Evolutionary conservation across 2,888 invertebrate genomes (phyloP), one percentile per base, ranked within the genome.

Genomic region (Labia minor): DNA sequence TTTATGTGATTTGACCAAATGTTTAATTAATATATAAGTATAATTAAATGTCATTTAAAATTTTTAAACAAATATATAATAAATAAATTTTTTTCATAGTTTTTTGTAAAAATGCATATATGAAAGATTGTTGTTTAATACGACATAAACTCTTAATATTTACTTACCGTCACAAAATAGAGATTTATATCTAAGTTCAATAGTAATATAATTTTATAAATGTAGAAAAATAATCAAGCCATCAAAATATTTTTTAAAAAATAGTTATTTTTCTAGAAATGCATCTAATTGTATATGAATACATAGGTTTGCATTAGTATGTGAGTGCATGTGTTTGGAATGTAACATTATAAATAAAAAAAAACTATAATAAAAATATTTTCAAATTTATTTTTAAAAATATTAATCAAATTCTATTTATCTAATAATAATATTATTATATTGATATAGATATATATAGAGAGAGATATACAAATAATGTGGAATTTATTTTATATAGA

Each of bases 251-350:
- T 14, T 8, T 14, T 49, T 49, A 49, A 49, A 49, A 49, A 49
- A 49, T 49, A 49, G 14, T n/a, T 49, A 33, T 49, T 49, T 49
- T 49, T 4, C 3, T 49, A 8, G 49, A 49, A 49, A 49, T 49
- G 8, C 16, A 49, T 49, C n/a, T n/a, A n/a, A n/a, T n/a, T n/a
- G 49, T 8, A 49, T n/a, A 14, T 26, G 26, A 3, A 49, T 49
- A 14, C 49, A 49, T 49, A 8, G 49, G 3, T 33, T 2, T 49
- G 49, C 49, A 49, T 49, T 49, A 49, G 49, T 49, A 49, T 49
- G 49, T 4, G 49, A 49, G 49, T 49, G 16, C 49, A 49, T 49
- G 49, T 49, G 49, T 49, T 49, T 49, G 49, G 49, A 49, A 49
- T 49, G 49, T 3, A 49, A 49, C 14, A 4, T 11, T 49, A 8